A percentile compares a stretch with the other conserved stretches of the same genome.
These are phyloP conservation scores for Coenobita brevimanus DNA, from an alignment of 1,140 invertebrate species.

Conservation along the genomic window DNA sequence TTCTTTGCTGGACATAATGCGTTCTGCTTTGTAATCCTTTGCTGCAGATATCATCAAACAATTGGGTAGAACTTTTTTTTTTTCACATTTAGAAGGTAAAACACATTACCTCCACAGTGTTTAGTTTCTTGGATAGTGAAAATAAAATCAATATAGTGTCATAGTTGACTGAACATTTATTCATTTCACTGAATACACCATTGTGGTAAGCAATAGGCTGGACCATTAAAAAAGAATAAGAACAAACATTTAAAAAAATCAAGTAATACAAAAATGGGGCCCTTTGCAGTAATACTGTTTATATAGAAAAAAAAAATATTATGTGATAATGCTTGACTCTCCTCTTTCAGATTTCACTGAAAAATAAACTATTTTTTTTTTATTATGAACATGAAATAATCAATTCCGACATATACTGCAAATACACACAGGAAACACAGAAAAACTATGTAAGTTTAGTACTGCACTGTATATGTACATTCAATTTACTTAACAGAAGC, in stretches of 20 bases:
- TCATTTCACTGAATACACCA: background rate
- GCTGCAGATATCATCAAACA: background rate
- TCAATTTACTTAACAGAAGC: background rate
- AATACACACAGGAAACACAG: no score
- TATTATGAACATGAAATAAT: background rate
- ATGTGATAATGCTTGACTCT: background rate
- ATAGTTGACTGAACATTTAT: background rate
- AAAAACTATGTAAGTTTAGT: no score
- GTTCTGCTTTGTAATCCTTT: constrained; percentile 34
- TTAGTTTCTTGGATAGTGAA: background rate
- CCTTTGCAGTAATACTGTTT: background rate
- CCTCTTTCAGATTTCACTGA: background rate
- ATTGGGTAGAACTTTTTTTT: background rate
- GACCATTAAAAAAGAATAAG: background rate
- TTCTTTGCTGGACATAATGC: constrained; percentile 18
- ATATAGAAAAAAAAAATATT: background rate
- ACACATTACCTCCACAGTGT: constrained; percentile 17
- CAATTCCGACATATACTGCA: background rate
- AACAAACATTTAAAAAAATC: background rate
- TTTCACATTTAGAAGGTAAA: background rate
- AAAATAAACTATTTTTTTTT: background rate
- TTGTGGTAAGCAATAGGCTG: background rate
- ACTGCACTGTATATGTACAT: background rate
- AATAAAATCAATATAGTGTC: constrained; percentile 1
- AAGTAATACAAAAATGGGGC: background rate